These are phyloP conservation scores for Dendrolimus kikuchii DNA, from an alignment of 1,140 invertebrate species.

Conservation along the genomic window DNA sequence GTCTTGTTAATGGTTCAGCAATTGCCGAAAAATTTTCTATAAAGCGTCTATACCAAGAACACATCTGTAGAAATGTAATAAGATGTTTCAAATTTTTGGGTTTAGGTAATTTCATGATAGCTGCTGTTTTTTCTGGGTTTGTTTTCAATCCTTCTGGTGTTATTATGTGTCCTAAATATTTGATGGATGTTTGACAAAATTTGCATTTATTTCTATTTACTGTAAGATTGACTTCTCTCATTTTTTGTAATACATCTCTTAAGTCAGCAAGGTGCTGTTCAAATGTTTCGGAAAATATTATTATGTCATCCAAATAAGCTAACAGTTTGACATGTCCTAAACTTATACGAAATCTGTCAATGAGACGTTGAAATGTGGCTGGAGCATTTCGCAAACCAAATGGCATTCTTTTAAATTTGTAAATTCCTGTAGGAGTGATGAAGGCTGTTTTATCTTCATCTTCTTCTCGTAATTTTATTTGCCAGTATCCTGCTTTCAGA, in stretches of 20 bases:
- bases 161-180: slow-evolving; percentile 49
- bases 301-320: slow-evolving; percentile 55
- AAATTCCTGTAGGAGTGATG: slow-evolving; percentile 33
- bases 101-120: slow-evolving; percentile 23
- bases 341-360: slow-evolving; percentile 29
- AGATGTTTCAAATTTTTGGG: slow-evolving; percentile 35
- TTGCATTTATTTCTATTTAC: slow-evolving; percentile 38
- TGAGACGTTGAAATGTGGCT: slow-evolving; percentile 54
- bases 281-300: slow-evolving; percentile 36
- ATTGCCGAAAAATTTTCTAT: slow-evolving; percentile 44
- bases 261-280: slow-evolving; percentile 36
- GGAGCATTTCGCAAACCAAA: slow-evolving; percentile 50
- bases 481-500: slow-evolving; percentile 52
- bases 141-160: slow-evolving; percentile 31
- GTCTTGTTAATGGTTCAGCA: slow-evolving; percentile 41
- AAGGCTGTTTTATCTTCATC: slow-evolving; percentile 67
- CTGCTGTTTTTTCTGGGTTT: slow-evolving; percentile 34
- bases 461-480: slow-evolving; percentile 13
- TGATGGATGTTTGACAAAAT: slow-evolving; percentile 29
- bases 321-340: slow-evolving; percentile 24
- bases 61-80: slow-evolving; percentile 31
- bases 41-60: slow-evolving; percentile 57
- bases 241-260: slow-evolving; percentile 20
- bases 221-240: slow-evolving; percentile 9
- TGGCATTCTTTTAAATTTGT: slow-evolving; percentile 42